These are phyloP conservation scores for Premnoplex brunnescens DNA, from an alignment of 2,797 vertebrate species.

Conservation along the genomic window DNA sequence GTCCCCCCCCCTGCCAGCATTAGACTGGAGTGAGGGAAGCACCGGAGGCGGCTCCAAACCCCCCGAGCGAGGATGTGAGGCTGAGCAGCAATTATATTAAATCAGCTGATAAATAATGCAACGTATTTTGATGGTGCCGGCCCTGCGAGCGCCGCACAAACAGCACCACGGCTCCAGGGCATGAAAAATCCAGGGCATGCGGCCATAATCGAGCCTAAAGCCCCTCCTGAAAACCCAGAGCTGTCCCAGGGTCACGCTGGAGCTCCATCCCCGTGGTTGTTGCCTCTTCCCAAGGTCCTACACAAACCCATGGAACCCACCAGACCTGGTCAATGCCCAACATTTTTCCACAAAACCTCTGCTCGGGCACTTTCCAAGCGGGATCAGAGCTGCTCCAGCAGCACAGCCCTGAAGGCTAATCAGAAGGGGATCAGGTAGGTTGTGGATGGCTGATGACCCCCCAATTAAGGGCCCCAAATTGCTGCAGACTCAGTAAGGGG, in stretches of 20 bases:
- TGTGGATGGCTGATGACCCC: neutral
- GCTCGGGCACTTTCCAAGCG: fast-evolving
- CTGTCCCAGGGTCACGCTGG: fast-evolving
- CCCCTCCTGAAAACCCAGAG: neutral
- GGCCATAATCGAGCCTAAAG: neutral
- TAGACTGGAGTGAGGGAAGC: neutral
- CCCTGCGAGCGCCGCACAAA: neutral
- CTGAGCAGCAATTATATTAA: conserved; percentile 13
- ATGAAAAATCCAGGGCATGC: neutral
- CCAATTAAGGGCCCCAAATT: fast-evolving
- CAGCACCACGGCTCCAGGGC: neutral
- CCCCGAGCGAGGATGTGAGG: neutral
- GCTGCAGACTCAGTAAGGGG: fast-evolving
- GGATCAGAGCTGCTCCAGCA: neutral
- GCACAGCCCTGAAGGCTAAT: neutral
- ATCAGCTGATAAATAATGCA: conserved; percentile 53
- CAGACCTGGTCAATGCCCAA: fast-evolving
- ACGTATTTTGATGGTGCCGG: neutral
- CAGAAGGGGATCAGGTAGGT: too few species aligned
- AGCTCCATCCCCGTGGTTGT: neutral
- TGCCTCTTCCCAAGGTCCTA: neutral
- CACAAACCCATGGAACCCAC: neutral
- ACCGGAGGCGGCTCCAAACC: neutral
- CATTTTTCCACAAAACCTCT: fast-evolving
- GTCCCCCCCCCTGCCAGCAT: neutral